phyloP scores from a whole-genome alignment of 2,113 vertebrate genomes.

The Neodontobutis hainanensis region DNA sequence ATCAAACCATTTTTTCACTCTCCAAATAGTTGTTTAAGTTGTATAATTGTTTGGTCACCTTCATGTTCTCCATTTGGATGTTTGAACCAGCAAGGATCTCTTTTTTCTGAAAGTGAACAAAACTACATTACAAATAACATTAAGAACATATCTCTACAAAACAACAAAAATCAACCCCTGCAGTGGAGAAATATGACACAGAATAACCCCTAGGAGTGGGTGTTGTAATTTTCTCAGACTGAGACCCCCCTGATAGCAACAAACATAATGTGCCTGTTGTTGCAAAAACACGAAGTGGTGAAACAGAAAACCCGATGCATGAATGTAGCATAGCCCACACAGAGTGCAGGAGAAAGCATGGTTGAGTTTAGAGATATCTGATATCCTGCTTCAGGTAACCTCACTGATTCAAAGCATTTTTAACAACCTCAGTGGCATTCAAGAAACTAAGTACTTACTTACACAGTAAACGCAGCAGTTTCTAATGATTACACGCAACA shows the following conservation, averaged over 20 bases:
- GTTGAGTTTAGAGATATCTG: slow-evolving; percentile 51
- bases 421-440: slow-evolving; percentile 21
- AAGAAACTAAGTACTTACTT: slow-evolving; percentile 3
- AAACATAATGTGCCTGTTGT: slow-evolving; percentile 10
- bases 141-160: slow-evolving; percentile 7
- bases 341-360: slow-evolving; percentile 55
- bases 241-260: slow-evolving; percentile 26
- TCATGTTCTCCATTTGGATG: slow-evolving; percentile 72
- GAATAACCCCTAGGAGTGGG: slow-evolving; percentile 16
- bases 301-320: slow-evolving; percentile 53
- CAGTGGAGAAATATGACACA: slow-evolving; percentile 41
- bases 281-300: slow-evolving; percentile 46
- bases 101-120: slow-evolving; percentile 43
- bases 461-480: slow-evolving; percentile 3
- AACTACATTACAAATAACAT: not conserved
- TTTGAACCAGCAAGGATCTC: slow-evolving; percentile 5
- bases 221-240: slow-evolving; percentile 38
- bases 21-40: no score
- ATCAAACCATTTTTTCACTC: not conserved
- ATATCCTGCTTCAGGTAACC: slow-evolving; percentile 56
- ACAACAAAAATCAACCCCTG: not conserved
- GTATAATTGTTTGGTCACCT: slow-evolving; percentile 65
- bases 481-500: not conserved
- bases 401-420: slow-evolving; percentile 35
- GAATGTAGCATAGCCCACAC: slow-evolving; percentile 53